phyloP scores from a whole-genome alignment of 2,113 vertebrate genomes.

The Cervus canadensis region DNA sequence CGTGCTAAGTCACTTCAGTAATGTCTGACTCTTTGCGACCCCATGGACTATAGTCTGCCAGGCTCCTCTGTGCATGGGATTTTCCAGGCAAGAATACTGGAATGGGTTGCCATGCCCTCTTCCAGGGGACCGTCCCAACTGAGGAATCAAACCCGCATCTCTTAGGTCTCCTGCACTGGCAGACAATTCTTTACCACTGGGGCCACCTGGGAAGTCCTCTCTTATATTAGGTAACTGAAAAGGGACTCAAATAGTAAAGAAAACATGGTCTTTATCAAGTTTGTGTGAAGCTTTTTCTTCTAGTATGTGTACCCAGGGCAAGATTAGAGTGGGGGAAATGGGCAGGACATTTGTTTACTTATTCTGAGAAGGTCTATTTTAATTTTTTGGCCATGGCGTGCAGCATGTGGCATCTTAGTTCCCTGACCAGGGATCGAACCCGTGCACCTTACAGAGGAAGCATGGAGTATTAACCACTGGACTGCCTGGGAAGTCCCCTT shows the following conservation, averaged over 20 bases:
- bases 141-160: not conserved
- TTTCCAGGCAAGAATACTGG: not conserved
- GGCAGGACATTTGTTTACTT: not conserved
- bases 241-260: not conserved
- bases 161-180: not conserved
- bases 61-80: not conserved
- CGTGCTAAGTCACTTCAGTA: not conserved
- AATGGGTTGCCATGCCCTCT: not conserved
- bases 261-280: not conserved
- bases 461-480: not conserved
- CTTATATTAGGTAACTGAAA: not conserved
- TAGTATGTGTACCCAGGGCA: not conserved
- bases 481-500: not conserved
- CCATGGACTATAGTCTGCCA: not conserved
- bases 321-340: not conserved
- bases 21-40: not conserved
- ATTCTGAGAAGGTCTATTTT: not conserved
- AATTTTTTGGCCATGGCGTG: not conserved
- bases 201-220: not conserved
- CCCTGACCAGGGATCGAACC: not conserved
- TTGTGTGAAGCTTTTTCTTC: not conserved
- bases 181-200: not conserved
- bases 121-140: rapidly evolving
- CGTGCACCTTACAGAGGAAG: not conserved
- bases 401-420: not conserved